phyloP scores from a whole-genome alignment of 2,888 invertebrate species.

The Hymenopus coronatus region DNA sequence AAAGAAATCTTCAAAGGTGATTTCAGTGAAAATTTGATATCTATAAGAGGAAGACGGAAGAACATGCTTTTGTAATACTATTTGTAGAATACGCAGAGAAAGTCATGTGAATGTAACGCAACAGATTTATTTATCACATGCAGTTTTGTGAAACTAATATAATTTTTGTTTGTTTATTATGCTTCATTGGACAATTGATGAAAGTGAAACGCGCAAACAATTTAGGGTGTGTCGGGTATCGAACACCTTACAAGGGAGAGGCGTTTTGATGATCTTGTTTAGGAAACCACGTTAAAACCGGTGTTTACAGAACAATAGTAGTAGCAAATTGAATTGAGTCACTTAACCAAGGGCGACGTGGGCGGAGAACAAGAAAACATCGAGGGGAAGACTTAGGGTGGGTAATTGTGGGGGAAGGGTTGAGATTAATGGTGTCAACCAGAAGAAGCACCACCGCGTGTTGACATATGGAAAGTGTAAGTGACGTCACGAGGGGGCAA shows the following conservation, averaged over 20 bases:
- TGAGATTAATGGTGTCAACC: slow-evolving; percentile 7
- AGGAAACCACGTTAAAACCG: not conserved
- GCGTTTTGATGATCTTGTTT: not conserved
- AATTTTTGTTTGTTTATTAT: no score
- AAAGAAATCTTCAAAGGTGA: no score
- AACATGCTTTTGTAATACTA: no score
- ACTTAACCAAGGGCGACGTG: not conserved
- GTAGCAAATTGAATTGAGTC: not conserved
- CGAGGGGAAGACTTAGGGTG: not conserved
- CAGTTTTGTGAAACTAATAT: no score
- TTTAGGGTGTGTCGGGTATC: not conserved
- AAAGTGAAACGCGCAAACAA: not conserved
- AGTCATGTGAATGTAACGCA: no score
- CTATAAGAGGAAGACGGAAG: no score
- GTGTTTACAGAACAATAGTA: not conserved
- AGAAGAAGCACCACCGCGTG: not conserved
- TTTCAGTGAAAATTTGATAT: no score
- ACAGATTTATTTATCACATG: no score
- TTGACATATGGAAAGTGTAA: slow-evolving; percentile 9
- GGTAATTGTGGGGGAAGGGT: slow-evolving; percentile 19
- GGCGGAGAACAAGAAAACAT: not conserved
- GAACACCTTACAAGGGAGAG: not conserved
- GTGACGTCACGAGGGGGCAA: slow-evolving; percentile 27
- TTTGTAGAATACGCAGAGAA: no score
- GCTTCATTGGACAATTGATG: not conserved